Percentiles rank a stretch among this genome's conserved stretches.
Evolutionary conservation across 2,797 vertebrate genomes (phyloP).

Genomic region (Ambastaia sidthimunki): DNA sequence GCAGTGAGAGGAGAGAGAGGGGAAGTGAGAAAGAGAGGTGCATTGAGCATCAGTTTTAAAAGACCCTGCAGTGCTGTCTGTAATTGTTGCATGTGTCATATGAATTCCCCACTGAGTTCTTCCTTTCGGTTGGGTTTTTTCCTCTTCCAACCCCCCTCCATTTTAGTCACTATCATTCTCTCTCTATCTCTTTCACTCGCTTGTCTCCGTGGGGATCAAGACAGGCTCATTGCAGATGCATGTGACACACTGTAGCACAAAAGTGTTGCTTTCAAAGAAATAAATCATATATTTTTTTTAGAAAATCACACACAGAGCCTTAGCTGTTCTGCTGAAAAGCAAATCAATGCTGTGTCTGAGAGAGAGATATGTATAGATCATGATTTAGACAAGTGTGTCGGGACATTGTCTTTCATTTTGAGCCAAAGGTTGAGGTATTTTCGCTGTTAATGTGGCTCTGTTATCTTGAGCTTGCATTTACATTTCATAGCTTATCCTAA

Average conservation of each 20-base stretch:
- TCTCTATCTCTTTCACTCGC: neutral
- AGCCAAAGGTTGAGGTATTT: conserved; percentile 12
- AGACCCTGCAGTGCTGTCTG: conserved; percentile 67
- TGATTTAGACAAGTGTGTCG: conserved; percentile 2
- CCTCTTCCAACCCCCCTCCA: conserved; percentile 51
- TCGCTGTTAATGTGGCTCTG: neutral
- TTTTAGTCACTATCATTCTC: neutral
- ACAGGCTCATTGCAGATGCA: conserved; percentile 62
- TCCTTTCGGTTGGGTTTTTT: conserved; percentile 66
- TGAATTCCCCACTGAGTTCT: conserved; percentile 60
- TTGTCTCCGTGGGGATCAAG: conserved; percentile 53
- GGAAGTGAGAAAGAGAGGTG: conserved; percentile 13
- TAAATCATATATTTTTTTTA: neutral
- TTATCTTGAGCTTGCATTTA: conserved; percentile 5
- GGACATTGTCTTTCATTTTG: conserved; percentile 10
- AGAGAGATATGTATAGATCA: neutral
- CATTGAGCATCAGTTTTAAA: conserved; percentile 68
- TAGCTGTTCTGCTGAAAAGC: conserved; percentile 8
- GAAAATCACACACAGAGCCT: conserved; percentile 24
- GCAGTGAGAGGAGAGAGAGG: neutral
- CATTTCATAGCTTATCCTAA: neutral
- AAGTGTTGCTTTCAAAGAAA: neutral
- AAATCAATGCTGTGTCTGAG: neutral
- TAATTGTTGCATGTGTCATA: conserved; percentile 74
- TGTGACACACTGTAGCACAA: conserved; percentile 40